These are phyloP conservation scores for Enteromius argenteus DNA, from an alignment of 2,797 vertebrate species.

Conservation along the genomic window DNA sequence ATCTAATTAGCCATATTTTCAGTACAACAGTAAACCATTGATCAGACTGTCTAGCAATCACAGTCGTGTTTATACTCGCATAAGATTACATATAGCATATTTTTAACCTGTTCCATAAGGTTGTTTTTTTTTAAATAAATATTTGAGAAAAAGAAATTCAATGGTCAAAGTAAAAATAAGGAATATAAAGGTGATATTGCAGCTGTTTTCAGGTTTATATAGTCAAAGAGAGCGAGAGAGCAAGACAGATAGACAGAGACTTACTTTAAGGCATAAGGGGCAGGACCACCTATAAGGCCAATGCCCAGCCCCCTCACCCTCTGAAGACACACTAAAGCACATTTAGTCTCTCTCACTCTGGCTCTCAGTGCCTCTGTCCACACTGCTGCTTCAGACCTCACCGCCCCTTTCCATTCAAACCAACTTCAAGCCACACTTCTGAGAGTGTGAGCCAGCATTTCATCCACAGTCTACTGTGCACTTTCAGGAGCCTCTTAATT, in stretches of 20 bases:
- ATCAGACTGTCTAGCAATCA: neutral
- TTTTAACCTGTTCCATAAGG: neutral
- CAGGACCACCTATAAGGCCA: conserved; percentile 70
- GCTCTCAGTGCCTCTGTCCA: conserved; percentile 57
- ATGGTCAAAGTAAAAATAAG: neutral
- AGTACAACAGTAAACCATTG: neutral
- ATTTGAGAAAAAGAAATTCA: neutral
- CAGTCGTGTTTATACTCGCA: neutral
- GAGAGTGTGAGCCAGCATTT: conserved; percentile 61
- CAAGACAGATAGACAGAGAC: conserved; percentile 49
- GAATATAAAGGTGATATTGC: neutral
- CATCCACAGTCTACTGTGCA: conserved; percentile 58
- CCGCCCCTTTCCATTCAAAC: conserved; percentile 59
- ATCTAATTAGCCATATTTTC: neutral
- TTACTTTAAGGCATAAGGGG: conserved; percentile 59
- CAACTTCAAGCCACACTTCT: conserved; percentile 32
- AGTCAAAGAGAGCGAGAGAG: conserved; percentile 11
- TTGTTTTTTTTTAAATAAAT: neutral
- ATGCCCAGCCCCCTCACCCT: conserved; percentile 70
- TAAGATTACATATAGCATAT: neutral
- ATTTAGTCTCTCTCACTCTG: conserved; percentile 73
- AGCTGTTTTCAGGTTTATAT: neutral
- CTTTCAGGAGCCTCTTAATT: conserved; percentile 62
- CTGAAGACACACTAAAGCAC: conserved; percentile 59
- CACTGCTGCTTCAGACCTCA: conserved; percentile 67